A percentile compares a stretch with the other conserved stretches of the same genome.
These are phyloP conservation scores for Didymodactylos carnosus DNA, from an alignment of 2,888 invertebrate species.

Conservation along the genomic window DNA sequence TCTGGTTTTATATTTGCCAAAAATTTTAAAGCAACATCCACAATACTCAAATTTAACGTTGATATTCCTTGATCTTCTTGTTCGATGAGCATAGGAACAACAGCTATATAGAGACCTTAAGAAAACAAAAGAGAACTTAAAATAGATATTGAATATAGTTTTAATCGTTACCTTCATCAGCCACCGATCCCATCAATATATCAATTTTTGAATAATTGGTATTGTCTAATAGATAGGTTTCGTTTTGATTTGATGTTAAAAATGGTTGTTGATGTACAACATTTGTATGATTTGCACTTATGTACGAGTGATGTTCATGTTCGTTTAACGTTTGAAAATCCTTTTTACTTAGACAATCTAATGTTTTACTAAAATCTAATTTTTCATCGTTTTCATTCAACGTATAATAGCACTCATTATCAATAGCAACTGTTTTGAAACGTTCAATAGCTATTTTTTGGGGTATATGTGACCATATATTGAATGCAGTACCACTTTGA, in stretches of 20 bases:
- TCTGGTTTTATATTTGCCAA: not conserved
- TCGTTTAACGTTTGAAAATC: not conserved
- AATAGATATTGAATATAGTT: not conserved
- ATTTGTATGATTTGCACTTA: not conserved
- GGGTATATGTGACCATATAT: not conserved
- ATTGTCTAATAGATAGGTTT: not conserved
- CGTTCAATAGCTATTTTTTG: not conserved
- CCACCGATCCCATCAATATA: not conserved
- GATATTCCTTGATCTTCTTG: not conserved
- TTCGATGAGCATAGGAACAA: not conserved
- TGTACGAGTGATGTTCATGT: not conserved
- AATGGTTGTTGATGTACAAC: not conserved
- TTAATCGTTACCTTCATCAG: not conserved
- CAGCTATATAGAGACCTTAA: not conserved
- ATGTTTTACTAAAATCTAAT: too few relatives aligned
- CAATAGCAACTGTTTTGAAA: not conserved
- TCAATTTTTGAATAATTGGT: not conserved
- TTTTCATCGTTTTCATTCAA: not conserved
- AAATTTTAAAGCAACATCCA: not conserved
- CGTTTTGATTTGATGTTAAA: not conserved
- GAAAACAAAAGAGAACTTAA: not conserved
- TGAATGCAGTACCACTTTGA: not conserved
- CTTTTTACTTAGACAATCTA: not conserved
- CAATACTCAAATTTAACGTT: too few relatives aligned
- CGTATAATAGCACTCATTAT: not conserved